Conservation (phyloP, 2,797 vertebrate species). For the Fratercula arctica region DNA sequence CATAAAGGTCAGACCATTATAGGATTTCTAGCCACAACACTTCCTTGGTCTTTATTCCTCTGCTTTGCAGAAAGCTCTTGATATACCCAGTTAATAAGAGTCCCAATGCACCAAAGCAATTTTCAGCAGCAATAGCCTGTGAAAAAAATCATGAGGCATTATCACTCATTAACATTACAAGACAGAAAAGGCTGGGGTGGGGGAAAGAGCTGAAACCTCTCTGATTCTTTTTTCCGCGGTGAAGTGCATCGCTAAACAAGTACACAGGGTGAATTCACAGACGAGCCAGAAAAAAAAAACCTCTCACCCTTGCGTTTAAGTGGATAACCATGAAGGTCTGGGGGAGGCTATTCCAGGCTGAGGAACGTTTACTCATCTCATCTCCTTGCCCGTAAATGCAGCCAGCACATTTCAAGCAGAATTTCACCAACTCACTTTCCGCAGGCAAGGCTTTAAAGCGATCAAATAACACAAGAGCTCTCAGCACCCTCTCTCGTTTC, state of each 20-base stretch:
- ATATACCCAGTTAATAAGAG: neutral
- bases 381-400: neutral
- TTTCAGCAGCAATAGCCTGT: constrained; percentile 26
- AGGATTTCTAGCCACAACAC: neutral
- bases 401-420: neutral
- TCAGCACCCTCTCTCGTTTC: neutral
- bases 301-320: neutral
- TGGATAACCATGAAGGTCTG: neutral
- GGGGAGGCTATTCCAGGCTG: neutral
- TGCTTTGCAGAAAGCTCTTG: neutral
- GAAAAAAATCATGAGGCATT: neutral
- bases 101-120: constrained; percentile 24
- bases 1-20: neutral
- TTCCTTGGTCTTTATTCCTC: neutral
- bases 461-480: neutral
- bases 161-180: neutral
- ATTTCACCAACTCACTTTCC: neutral
- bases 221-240: neutral
- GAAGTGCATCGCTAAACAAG: neutral
- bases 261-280: neutral
- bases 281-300: neutral
- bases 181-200: neutral
- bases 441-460: neutral
- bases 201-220: neutral
- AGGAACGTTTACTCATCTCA: neutral